Base-by-base conservation (phyloP, 2,797 vertebrate species). In the Nyctibius grandis region DNA sequence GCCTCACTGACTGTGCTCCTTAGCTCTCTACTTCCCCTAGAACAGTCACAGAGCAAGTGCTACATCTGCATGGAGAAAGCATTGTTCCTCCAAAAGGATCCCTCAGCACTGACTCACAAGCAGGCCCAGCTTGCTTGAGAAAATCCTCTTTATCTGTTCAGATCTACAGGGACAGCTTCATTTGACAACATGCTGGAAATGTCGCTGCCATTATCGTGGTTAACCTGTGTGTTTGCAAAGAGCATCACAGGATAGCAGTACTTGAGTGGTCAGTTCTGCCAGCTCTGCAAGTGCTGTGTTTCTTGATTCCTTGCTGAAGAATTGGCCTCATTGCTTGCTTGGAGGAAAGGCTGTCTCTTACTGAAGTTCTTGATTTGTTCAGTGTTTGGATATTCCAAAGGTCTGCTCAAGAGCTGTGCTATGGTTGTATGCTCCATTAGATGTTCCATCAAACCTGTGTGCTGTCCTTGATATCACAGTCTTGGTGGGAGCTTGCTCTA, bases 1-100 rank as follows among this genome's bases (percentile, higher is more conserved):
- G 86, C 84, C 86, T 94, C 92, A 79, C 68, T 80, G 90, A 91
- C 6, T 85, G 94, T 85, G 50, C 64, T 91, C 57, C 72, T 83
- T 72, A 95, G 65, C 36, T 85, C 75, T n/a, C 75, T 78, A 33
- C 53, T 78, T 93, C 84, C 91, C 88, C 57, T 91, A 50, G 65
- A 91, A 54, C 12, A 89, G 61, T 38, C 88, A 48, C 60, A 85
- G 81, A 57, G 47, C 0, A 8, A 91, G 86, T 22, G 69, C 65
- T 85, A 9, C 50, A 23, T 72, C 79, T 89, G 89, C 29, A 60
- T 9, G 60, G 45, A 67, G 74, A 87, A 74, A 88, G 60, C 70
- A 61, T 61, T 70, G 78, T 11, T 93, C 76, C 78, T 92, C 36
- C 75, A 48, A 59, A 68, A 95, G 75, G 54, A 69, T 75, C 78